Evolutionary conservation across 2,888 invertebrate genomes (phyloP), one percentile per base, ranked within the genome.

Genomic region (Branchinecta sandiegonensis): DNA sequence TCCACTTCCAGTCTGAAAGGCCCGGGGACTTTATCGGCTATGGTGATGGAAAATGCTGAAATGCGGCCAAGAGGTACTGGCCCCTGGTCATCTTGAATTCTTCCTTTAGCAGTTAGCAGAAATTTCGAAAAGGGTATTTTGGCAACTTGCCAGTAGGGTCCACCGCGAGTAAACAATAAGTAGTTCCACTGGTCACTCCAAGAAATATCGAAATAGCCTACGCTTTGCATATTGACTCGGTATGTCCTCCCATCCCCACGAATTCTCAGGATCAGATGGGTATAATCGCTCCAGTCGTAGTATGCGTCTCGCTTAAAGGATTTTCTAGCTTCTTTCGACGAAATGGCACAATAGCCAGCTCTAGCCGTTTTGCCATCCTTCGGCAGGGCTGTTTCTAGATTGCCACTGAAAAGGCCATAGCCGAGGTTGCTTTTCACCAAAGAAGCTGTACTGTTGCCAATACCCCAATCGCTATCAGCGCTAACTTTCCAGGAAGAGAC

Each of bases 101-200:
- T 81, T 4, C 95, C 95, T 79, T 90, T 92, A 5, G 86, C 85
- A 5, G 85, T 82, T 48, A 90, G 78, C 72, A 88, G 84, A 76
- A 96, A 95, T 78, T 94, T 94, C 11, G 94, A 93, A 79, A 95
- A 93, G 1, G 95, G 95, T 75, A 96, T 90, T 83, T 86, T 90
- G 46, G 88, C 85, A 71, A 85, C 80, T 81, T 99, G 97, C 99
- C 99, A 99, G 77, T 99, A 96, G 0, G 99, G 99, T 0, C 97
- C 96, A 56, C 99, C 99, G 78, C 95, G 84, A 0, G 99, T 99
- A 76, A 86, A 92, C 7, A 99, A 79, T 0, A 88, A 85, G 78
- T 87, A 96, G 74, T 87, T 85, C 77, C 87, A 93, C 14, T 88
- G 82, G 78, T 95, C 93, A 77, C 91, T 87, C 91, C 91, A 94